A percentile compares a stretch with the other conserved stretches of the same genome.
phyloP scores from a whole-genome alignment of 2,797 vertebrate genomes.

The Anableps anableps region DNA sequence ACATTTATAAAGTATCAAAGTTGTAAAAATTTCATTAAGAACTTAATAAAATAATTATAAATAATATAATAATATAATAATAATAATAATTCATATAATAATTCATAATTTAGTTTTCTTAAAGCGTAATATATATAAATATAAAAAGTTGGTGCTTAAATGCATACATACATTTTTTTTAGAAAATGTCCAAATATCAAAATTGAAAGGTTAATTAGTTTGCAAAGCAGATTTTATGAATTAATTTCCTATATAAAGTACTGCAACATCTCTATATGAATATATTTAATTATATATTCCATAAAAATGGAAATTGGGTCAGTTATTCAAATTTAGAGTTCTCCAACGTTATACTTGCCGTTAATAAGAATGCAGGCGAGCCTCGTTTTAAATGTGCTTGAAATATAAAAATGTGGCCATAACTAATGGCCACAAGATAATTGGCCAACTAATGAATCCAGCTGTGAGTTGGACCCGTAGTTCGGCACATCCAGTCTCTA shows the following conservation, averaged over 20 bases:
- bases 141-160: too few species aligned
- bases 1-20: too few species aligned
- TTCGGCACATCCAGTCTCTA: neutral
- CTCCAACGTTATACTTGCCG: neutral
- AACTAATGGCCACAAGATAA: too few species aligned
- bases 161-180: too few species aligned
- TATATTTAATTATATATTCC: neutral
- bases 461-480: neutral
- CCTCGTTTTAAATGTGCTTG: neutral
- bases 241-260: neutral
- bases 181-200: too few species aligned
- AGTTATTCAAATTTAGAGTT: neutral
- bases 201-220: neutral
- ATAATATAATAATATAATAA: too few species aligned
- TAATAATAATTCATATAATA: too few species aligned
- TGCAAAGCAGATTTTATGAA: neutral
- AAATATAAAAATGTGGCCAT: neutral
- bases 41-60: too few species aligned
- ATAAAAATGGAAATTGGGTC: neutral
- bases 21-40: too few species aligned
- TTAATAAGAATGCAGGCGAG: neutral
- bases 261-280: neutral
- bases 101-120: too few species aligned
- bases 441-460: slow-evolving; percentile 2
- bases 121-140: too few species aligned